Evolutionary conservation across 2,888 invertebrate species (phyloP), one percentile per base, ranked within the genome.

Genomic region (Tridacna crocea): DNA sequence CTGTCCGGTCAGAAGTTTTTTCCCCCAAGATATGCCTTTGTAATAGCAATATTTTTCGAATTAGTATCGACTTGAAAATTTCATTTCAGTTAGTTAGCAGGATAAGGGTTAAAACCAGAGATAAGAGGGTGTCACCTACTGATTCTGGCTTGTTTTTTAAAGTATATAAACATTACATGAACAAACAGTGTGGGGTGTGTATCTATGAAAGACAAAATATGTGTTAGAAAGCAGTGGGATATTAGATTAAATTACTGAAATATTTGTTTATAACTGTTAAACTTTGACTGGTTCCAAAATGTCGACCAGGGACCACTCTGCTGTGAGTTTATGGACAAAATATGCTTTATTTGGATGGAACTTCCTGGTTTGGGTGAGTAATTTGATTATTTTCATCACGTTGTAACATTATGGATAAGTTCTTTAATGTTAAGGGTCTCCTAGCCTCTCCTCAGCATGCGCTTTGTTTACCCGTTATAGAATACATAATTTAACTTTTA

Each of bases 311-410:
- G 86, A 88, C 24, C 60, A 78, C 19, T 85, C 87, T n/a, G 88
- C 85, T 22, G 85, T 91, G 11, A 90, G 89, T 55, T 74, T 87
- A 0, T 84, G 88, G 60, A 80, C 87, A n/a, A 90, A 91, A 70
- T 90, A 91, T 74, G 80, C 84, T 17, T 79, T 91, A 48, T 91
- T 91, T 68, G 88, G 89, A 36, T 88, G 85, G 66, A 91, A 91
- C 79, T 90, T 90, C 66, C n/a, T 90, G 8, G 72, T 90, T 27
- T 87, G 89, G 88, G 91, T 91, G 82, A 87, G 91, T 82, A 51
- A n/a, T 22, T 58, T 22, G 55, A 26, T 47, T 48, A 8, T 65
- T 11, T 13, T 65, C n/a, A 13, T 19, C 36, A 65, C 19, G 36
- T 36, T 36, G 3, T 10, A 58, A 58, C 17, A 10, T 19, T n/a